These are phyloP conservation scores for Sweltsa coloradensis DNA, from an alignment of 1,140 invertebrate genomes.

Conservation along the genomic window DNA sequence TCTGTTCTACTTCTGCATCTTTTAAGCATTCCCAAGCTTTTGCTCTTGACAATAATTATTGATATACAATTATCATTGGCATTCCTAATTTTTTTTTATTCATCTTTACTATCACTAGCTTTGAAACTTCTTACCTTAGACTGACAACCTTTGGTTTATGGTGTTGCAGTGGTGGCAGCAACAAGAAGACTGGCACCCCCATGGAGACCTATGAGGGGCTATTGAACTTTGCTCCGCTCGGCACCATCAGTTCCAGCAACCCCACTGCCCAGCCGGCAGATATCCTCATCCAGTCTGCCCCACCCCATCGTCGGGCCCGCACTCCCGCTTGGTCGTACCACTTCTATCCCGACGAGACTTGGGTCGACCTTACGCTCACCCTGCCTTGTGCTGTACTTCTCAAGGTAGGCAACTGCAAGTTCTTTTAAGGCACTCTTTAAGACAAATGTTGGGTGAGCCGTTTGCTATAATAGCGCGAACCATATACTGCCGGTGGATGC, in stretches of 20 bases:
- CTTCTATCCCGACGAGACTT: constrained; percentile 81
- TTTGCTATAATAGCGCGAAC: too few species aligned
- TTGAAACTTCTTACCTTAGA: too few species aligned
- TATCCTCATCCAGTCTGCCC: constrained; percentile 56
- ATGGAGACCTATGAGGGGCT: constrained; percentile 45
- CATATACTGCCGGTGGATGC: too few species aligned
- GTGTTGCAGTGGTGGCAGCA: constrained; percentile 37
- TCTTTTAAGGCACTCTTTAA: too few species aligned
- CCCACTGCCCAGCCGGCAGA: constrained; percentile 78
- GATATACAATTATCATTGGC: too few species aligned
- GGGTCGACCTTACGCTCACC: constrained; percentile 74
- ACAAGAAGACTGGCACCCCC: constrained; percentile 41
- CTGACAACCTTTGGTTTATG: constrained; percentile 37
- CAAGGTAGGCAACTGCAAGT: too few species aligned
- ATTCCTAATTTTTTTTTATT: too few species aligned
- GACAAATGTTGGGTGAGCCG: too few species aligned
- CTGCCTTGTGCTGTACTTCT: constrained; percentile 79
- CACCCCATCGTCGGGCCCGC: constrained; percentile 66
- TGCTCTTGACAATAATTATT: too few species aligned
- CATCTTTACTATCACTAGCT: too few species aligned
- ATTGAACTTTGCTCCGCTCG: constrained; percentile 80
- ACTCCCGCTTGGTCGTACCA: constrained; percentile 86
- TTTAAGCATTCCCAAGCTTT: too few species aligned
- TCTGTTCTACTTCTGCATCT: too few species aligned
- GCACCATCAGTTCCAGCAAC: constrained; percentile 66